Conservation (phyloP, 1,140 invertebrate genomes). For the Drosophila ironensis region DNA sequence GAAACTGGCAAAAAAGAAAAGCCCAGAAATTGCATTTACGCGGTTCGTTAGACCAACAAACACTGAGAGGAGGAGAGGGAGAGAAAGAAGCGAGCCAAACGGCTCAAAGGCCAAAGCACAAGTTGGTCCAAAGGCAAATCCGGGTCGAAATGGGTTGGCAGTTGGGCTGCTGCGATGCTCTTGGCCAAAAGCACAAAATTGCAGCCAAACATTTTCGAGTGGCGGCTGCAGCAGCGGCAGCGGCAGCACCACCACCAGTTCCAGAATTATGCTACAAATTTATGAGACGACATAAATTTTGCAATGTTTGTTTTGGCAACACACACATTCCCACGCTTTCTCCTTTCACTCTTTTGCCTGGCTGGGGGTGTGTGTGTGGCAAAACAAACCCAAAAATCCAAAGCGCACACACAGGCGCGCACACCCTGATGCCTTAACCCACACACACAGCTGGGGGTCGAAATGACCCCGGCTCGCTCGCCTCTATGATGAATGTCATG, state of each 20-base stretch:
- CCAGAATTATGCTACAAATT: constrained; percentile 80
- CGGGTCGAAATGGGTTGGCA: constrained; percentile 3
- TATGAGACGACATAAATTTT: constrained; percentile 80
- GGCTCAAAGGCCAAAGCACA: constrained; percentile 60
- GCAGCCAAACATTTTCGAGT: constrained; percentile 78
- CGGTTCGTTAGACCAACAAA: constrained; percentile 76
- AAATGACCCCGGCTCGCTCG: constrained; percentile 12
- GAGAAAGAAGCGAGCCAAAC: constrained; percentile 25
- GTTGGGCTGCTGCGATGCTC: constrained; percentile 4
- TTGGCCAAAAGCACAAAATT: constrained; percentile 61
- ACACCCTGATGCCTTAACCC: constrained; percentile 25
- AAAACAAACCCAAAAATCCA: constrained; percentile 74
- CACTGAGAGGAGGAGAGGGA: no score
- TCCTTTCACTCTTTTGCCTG: background rate
- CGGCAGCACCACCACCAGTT: constrained; percentile 37
- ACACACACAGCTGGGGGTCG: constrained; percentile 41
- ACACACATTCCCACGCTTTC: constrained; percentile 27
- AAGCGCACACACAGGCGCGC: constrained; percentile 49
- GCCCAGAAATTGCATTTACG: constrained; percentile 74
- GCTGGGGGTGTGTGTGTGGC: background rate
- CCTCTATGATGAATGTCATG: constrained; percentile 74
- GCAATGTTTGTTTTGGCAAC: constrained; percentile 76
- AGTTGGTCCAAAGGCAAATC: constrained; percentile 50
- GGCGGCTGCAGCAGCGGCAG: constrained; percentile 36
- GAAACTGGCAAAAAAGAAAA: constrained; percentile 25